Evolutionary conservation across 2,797 vertebrate species (phyloP).

Genomic region (Ceyx erithaca): DNA sequence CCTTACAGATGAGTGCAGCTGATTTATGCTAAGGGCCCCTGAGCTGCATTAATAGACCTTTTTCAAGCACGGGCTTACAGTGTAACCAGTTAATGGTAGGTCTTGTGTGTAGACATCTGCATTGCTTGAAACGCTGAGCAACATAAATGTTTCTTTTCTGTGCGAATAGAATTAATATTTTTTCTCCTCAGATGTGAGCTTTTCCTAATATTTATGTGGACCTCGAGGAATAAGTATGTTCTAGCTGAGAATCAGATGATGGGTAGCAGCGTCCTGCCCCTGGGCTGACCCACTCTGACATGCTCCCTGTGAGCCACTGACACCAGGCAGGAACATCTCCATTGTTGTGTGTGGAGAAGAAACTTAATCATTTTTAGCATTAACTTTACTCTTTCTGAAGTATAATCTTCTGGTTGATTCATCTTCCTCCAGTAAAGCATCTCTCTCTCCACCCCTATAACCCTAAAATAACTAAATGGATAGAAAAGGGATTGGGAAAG

Average conservation of each 20-base stretch:
- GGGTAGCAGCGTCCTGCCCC: not conserved
- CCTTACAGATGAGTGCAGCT: not conserved
- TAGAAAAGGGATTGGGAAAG: not conserved
- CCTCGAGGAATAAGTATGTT: not conserved
- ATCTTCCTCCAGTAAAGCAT: not conserved
- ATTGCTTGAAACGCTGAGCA: not conserved
- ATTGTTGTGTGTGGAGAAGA: not conserved
- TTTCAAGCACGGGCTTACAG: not conserved
- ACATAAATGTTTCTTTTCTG: accelerated
- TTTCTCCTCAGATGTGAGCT: not conserved
- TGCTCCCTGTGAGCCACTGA: not conserved
- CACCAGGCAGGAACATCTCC: not conserved
- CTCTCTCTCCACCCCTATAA: not conserved
- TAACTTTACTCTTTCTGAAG: not conserved
- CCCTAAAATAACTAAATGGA: not conserved
- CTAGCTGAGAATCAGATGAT: not conserved
- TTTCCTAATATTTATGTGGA: not conserved
- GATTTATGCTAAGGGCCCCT: not conserved
- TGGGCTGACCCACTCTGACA: not conserved
- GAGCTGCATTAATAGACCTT: not conserved
- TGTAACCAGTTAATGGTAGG: not conserved
- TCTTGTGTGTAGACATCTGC: not conserved
- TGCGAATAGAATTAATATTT: not conserved
- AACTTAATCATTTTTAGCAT: not conserved
- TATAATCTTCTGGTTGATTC: not conserved